Percentiles rank a stretch among this genome's conserved stretches.
These are phyloP conservation scores for Hippocampus barbouri DNA, from an alignment of 2,113 vertebrate species.

Conservation along the genomic window DNA sequence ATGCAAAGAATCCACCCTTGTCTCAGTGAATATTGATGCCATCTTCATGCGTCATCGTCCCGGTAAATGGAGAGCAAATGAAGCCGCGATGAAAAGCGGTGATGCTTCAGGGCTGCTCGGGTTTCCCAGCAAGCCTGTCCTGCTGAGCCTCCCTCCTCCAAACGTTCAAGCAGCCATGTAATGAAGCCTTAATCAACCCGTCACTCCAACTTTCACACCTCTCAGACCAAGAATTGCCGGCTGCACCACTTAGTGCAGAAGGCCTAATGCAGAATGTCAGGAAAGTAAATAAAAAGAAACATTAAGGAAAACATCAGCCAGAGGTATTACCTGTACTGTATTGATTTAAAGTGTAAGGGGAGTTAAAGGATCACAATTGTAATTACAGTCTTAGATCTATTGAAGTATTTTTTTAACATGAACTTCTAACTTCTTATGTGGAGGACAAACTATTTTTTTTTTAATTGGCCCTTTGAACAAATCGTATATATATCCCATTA, in stretches of 20 bases:
- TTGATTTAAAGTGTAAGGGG: background rate
- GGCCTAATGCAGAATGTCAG: background rate
- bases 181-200: slow-evolving; percentile 65
- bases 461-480: background rate
- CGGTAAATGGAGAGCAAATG: slow-evolving; percentile 14
- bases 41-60: background rate
- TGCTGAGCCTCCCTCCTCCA: slow-evolving; percentile 29
- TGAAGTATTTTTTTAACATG: background rate
- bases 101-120: slow-evolving; percentile 6
- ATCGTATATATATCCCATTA: background rate
- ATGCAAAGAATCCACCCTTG: slow-evolving; percentile 54
- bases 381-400: background rate
- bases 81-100: slow-evolving; percentile 5
- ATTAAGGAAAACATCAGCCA: background rate
- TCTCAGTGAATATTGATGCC: background rate
- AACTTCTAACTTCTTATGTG: background rate
- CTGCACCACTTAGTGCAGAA: background rate
- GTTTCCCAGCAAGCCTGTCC: slow-evolving; percentile 20
- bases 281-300: slow-evolving; percentile 7
- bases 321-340: background rate
- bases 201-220: slow-evolving; percentile 42
- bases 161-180: slow-evolving; percentile 57
- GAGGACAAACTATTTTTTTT: background rate
- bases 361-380: background rate
- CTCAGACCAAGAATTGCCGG: background rate